Evolutionary conservation across 30 jellyfish, hydroid and myxozoan genomes (phyloP), one percentile per base, ranked within the genome.

Genomic region (Chrysaora quinquecirrha): DNA sequence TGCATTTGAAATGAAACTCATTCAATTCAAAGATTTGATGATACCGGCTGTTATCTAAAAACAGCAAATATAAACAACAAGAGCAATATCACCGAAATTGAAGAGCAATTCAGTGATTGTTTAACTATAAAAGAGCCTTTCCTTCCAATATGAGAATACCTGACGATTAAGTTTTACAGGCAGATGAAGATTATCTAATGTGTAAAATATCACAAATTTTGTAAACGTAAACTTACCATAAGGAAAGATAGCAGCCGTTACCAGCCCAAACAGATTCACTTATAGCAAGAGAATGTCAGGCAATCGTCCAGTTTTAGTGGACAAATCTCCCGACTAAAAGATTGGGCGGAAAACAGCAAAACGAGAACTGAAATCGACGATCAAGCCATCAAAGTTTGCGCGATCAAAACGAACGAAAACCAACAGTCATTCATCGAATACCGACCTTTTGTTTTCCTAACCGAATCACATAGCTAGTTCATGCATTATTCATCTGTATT

Each of bases 361-460:
- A 24, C 73, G 18, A 9, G 10, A 56, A 10, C 6, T 52, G 68
- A 28, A 10, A 76, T 47, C 90, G 27, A 48, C 35, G 30, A 71
- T 80, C 84, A 80, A 47, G 31, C 87, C 71, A 76, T 76, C 87
- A 76, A 20, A 76, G 78, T 76, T 76, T 76, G 54, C 90, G 56
- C 83, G 21, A 33, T 80, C 74, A 67, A 80, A 49, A 63, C 27
- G n/a, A 20, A 27, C 27, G 22, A 63, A 20, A 87, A 87, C 79
- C 91, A 67, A 66, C 96, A 87, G 82, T 87, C 90, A 87, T 87
- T 87, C 96, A 87, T 70, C 90, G 96, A 77, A 87, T 87, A 65
- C 96, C 96, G 34, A 79, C 65, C 96, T 75, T 87, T 87, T 76
- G 89, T 87, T 87, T 35, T 47, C 34, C 6, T 56, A 67, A 67